Conservation (phyloP, 2,888 invertebrate species). For the Caenorhabditis wallacei region DNA sequence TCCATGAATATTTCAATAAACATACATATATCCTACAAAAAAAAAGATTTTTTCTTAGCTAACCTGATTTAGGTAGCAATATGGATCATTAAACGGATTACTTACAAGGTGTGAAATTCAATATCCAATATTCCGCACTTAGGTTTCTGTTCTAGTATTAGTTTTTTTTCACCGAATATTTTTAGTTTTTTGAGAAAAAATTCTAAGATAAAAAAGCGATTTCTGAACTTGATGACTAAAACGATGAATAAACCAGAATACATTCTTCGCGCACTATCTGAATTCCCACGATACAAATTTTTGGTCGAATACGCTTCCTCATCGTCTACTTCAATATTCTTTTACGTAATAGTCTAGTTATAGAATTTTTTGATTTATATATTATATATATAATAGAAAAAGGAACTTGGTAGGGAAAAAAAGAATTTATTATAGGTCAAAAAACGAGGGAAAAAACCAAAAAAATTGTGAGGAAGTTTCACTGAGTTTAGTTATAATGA, state of each 20-base stretch:
- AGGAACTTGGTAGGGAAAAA: not conserved
- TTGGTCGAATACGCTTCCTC: conserved; percentile 20
- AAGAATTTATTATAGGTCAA: conserved; percentile 4
- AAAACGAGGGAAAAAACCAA: conserved; percentile 1
- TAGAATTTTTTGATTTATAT: too few species aligned
- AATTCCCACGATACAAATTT: conserved; percentile 44
- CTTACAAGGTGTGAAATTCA: conserved; percentile 46
- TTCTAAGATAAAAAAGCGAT: not conserved
- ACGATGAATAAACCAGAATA: not conserved
- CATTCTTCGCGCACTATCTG: not conserved
- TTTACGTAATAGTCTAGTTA: conserved; percentile 43
- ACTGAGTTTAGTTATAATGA: conserved; percentile 59
- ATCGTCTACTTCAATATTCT: conserved; percentile 31
- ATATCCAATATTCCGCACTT: conserved; percentile 26
- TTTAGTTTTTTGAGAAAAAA: not conserved
- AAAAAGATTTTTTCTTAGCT: not conserved
- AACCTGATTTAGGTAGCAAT: conserved; percentile 21
- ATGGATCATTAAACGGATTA: conserved; percentile 30
- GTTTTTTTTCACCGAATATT: not conserved
- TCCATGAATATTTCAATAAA: conserved; percentile 50
- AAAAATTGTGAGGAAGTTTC: conserved; percentile 13
- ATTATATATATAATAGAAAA: not conserved
- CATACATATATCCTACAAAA: conserved; percentile 38
- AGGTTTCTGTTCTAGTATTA: conserved; percentile 14
- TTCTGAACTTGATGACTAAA: conserved; percentile 21